Evolutionary conservation across 1,140 invertebrate species (phyloP).

Genomic region (Pseudomyrmex pallidus): DNA sequence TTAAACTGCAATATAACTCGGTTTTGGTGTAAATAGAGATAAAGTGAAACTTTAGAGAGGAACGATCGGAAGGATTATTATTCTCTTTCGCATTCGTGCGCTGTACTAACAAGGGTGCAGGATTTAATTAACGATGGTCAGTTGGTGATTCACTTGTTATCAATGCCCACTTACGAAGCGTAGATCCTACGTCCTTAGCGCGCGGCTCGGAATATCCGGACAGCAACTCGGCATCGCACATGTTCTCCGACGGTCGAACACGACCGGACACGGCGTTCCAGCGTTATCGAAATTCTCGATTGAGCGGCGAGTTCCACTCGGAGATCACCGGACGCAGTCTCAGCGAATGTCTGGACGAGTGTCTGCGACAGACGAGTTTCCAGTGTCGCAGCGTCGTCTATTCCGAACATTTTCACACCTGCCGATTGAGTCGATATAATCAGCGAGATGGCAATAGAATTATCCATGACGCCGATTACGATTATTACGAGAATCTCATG

Average conservation of each 20-base stretch:
- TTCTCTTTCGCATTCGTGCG: neutral
- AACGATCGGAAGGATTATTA: neutral
- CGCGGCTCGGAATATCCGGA: constrained; percentile 94
- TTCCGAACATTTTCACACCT: constrained; percentile 93
- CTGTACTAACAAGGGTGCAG: neutral
- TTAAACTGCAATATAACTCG: neutral
- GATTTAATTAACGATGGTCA: constrained; percentile 40
- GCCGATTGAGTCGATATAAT: constrained; percentile 93
- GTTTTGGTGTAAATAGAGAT: neutral
- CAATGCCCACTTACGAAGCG: constrained; percentile 80
- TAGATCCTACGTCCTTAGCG: constrained; percentile 85
- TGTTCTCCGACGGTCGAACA: constrained; percentile 90
- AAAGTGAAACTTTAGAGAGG: neutral
- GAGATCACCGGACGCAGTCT: constrained; percentile 94
- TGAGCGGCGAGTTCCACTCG: constrained; percentile 94
- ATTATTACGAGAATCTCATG: constrained; percentile 96
- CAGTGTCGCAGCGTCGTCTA: constrained; percentile 95
- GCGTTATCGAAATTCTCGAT: constrained; percentile 92
- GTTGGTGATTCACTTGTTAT: constrained; percentile 60
- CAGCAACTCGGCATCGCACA: constrained; percentile 91
- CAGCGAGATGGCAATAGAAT: constrained; percentile 94
- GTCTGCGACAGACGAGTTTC: constrained; percentile 93
- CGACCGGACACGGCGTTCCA: constrained; percentile 95
- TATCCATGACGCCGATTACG: constrained; percentile 95
- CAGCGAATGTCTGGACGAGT: constrained; percentile 95